Evolutionary conservation across 2,113 vertebrate genomes (phyloP).

Genomic region (Oostethus manadensis): DNA sequence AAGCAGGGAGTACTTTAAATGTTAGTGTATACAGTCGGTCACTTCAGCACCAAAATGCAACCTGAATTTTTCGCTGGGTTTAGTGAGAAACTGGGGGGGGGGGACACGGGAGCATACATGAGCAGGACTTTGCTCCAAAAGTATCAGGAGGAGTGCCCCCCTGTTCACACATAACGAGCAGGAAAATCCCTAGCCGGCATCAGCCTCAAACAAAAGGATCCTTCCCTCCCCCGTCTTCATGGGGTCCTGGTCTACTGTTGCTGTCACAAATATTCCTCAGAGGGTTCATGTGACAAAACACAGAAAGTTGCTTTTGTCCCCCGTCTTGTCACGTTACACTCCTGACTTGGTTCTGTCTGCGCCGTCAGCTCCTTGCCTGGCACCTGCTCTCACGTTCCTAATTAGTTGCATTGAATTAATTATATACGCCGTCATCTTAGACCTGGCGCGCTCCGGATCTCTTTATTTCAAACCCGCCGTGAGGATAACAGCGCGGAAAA

Average conservation of each 20-base stretch:
- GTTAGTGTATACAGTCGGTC: too few species aligned
- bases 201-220: conserved; percentile 69
- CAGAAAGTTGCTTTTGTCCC: conserved; percentile 78
- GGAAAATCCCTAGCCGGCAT: conserved; percentile 66
- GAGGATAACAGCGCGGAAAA: not conserved
- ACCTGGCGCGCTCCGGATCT: conserved; percentile 57
- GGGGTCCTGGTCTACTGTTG: conserved; percentile 70
- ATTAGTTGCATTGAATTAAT: conserved; percentile 92
- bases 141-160: not conserved
- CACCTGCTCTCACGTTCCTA: conserved; percentile 89
- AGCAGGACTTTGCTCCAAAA: too few species aligned
- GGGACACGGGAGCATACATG: too few species aligned
- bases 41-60: too few species aligned
- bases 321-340: conserved; percentile 76
- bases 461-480: conserved; percentile 53
- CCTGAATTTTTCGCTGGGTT: too few species aligned
- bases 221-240: conserved; percentile 33
- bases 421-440: conserved; percentile 78
- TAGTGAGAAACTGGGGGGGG: too few species aligned
- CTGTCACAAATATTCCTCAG: conserved; percentile 76
- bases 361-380: conserved; percentile 82
- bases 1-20: too few species aligned
- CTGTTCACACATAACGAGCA: conserved; percentile 65
- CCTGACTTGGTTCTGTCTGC: conserved; percentile 70
- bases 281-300: conserved; percentile 80